Conservation (phyloP, 2,797 vertebrate species). For the Rallus crepitans region DNA sequence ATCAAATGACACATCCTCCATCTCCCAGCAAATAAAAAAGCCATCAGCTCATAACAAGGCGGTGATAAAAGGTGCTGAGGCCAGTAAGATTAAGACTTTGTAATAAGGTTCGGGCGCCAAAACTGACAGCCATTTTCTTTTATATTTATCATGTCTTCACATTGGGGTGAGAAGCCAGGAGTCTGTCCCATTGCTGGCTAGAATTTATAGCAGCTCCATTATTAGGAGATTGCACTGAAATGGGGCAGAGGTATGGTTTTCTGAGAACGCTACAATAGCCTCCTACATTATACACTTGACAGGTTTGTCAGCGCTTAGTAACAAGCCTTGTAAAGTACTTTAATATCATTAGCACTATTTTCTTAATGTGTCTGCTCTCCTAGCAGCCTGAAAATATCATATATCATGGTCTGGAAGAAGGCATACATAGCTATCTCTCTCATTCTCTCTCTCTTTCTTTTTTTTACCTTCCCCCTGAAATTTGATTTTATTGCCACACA, state of each 20-base stretch:
- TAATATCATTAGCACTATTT: conserved; percentile 99
- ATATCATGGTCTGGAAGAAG: conserved; percentile 81
- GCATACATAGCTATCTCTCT: conserved; percentile 63
- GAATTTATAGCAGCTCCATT: conserved; percentile 95
- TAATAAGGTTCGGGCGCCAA: conserved; percentile 90
- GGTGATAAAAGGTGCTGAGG: conserved; percentile 92
- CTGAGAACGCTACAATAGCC: conserved; percentile 90
- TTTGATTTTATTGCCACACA: conserved; percentile 77
- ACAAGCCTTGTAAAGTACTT: conserved; percentile 93
- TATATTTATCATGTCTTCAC: conserved; percentile 94
- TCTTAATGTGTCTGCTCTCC: conserved; percentile 94
- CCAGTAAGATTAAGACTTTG: conserved; percentile 93
- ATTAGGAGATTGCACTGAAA: conserved; percentile 91
- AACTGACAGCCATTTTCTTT: conserved; percentile 92
- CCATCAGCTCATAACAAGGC: conserved; percentile 91
- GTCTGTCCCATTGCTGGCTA: conserved; percentile 88
- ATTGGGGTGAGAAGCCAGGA: conserved; percentile 89
- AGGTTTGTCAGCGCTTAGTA: conserved; percentile 94
- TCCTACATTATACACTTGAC: conserved; percentile 95
- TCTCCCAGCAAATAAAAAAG: conserved; percentile 91
- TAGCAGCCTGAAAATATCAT: conserved; percentile 86
- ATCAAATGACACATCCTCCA: conserved; percentile 89
- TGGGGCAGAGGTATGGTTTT: conserved; percentile 90
- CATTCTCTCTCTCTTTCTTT: conserved; percentile 26
- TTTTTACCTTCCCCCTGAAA: conserved; percentile 64